These are phyloP conservation scores for Bursaphelenchus mucronatus DNA, from an alignment of 1,140 invertebrate species.

Conservation along the genomic window DNA sequence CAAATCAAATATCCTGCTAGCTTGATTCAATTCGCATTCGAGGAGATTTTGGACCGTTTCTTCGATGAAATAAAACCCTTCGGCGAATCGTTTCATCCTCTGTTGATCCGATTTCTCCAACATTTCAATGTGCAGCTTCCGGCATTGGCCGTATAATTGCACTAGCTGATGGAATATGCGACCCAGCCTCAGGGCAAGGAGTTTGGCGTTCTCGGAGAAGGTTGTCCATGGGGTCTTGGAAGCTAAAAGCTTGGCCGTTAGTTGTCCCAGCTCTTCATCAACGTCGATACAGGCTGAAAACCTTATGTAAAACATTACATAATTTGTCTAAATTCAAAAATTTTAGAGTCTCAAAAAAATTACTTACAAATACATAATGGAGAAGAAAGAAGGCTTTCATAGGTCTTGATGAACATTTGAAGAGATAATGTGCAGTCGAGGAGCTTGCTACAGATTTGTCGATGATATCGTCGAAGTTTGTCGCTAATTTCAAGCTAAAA, in stretches of 20 bases:
- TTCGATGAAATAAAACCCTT: constrained; percentile 29
- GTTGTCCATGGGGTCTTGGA: constrained; percentile 7
- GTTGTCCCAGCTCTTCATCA: constrained; percentile 10
- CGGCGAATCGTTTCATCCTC: constrained; percentile 30
- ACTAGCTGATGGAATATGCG: constrained; percentile 19
- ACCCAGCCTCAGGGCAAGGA: neutral
- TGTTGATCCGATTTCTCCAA: constrained; percentile 29
- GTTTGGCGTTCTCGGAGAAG: constrained; percentile 16
- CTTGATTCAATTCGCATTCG: constrained; percentile 2
- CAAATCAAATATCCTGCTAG: constrained; percentile 18
- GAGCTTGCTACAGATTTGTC: constrained; percentile 7
- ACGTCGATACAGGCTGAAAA: constrained; percentile 19
- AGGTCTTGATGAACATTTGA: constrained; percentile 23
- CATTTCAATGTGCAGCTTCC: constrained; percentile 7
- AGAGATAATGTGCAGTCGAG: constrained; percentile 13
- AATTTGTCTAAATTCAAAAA: neutral
- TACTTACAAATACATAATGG: constrained; percentile 21
- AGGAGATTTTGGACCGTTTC: constrained; percentile 28
- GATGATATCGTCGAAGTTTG: constrained; percentile 19
- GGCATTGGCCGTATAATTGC: constrained; percentile 12
- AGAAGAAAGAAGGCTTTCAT: constrained; percentile 9
- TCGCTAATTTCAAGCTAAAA: neutral
- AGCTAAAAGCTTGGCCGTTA: constrained; percentile 4
- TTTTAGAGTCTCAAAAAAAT: neutral
- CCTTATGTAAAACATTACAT: neutral